phyloP scores from a whole-genome alignment of 35 echinoderm and acorn worm species.

The Eucidaris tribuloides region DNA sequence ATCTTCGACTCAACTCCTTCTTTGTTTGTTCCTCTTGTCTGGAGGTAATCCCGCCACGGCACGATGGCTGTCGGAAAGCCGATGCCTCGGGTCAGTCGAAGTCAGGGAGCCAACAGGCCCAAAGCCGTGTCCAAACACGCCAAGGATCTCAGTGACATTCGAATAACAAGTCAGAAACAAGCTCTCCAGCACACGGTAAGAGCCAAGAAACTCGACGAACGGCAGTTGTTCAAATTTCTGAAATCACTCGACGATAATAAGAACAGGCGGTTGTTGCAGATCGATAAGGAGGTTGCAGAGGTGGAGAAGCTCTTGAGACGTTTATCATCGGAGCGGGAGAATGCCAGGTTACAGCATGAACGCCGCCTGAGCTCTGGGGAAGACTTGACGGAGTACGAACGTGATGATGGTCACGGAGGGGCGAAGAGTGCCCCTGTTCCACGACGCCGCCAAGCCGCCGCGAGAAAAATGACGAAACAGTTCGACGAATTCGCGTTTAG shows the following conservation, averaged over 20 bases:
- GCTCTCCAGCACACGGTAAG: conserved; percentile 75
- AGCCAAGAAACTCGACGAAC: conserved; percentile 81
- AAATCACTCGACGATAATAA: conserved; percentile 69
- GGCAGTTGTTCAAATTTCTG: conserved; percentile 73
- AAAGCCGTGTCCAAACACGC: neutral
- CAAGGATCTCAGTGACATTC: conserved; percentile 41
- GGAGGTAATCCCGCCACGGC: too few species aligned
- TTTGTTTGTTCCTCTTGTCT: too few species aligned
- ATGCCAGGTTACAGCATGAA: neutral
- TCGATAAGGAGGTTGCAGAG: conserved; percentile 86
- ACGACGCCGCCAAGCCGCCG: neutral
- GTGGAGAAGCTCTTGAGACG: conserved; percentile 62
- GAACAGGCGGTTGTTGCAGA: conserved; percentile 55
- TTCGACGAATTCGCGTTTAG: conserved; percentile 56
- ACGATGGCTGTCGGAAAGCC: conserved; percentile 1
- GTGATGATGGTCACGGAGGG: neutral
- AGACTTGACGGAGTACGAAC: neutral
- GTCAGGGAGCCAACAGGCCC: neutral
- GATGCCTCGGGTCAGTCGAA: neutral
- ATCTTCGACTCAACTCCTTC: too few species aligned
- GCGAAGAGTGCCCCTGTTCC: neutral
- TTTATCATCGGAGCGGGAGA: conserved; percentile 49
- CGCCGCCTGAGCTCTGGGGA: neutral
- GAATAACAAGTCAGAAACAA: conserved; percentile 75
- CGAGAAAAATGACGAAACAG: neutral